A percentile compares a stretch with the other conserved stretches of the same genome.
Evolutionary conservation across 2,797 vertebrate genomes (phyloP).

Genomic region (Chiloscyllium punctatum): DNA sequence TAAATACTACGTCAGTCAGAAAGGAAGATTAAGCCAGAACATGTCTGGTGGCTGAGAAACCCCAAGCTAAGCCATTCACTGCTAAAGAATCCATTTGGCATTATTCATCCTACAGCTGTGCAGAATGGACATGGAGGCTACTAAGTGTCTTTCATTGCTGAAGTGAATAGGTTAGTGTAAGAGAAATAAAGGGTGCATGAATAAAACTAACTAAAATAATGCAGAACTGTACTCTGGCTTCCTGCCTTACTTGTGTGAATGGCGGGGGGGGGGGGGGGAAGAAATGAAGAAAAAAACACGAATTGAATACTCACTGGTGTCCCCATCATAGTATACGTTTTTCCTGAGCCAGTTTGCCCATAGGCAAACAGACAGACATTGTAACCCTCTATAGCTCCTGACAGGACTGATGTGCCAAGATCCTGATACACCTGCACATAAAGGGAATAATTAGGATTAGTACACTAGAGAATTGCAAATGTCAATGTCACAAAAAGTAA

Average conservation of each 20-base stretch:
- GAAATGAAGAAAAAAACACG: slow-evolving; percentile 5
- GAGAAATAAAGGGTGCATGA: not conserved
- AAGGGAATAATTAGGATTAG: not conserved
- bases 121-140: not conserved
- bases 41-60: not conserved
- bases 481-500: not conserved
- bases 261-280: not conserved
- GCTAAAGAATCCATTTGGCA: slow-evolving; percentile 5
- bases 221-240: not conserved
- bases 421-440: slow-evolving; percentile 83
- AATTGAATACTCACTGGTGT: slow-evolving; percentile 73
- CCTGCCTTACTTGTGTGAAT: not conserved
- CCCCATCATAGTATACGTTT: slow-evolving; percentile 98
- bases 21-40: not conserved
- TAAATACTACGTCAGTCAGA: not conserved
- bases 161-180: slow-evolving; percentile 1
- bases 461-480: not conserved
- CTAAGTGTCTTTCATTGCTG: not conserved
- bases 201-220: slow-evolving; percentile 22
- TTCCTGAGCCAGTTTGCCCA: slow-evolving; percentile 95
- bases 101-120: slow-evolving; percentile 12
- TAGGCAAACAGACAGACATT: slow-evolving; percentile 97
- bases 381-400: slow-evolving; percentile 83
- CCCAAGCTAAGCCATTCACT: not conserved
- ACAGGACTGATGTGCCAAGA: slow-evolving; percentile 82